These are phyloP conservation scores for Heliopora coerulea DNA, from an alignment of 92 coral and sea anemone species.

Conservation along the genomic window DNA sequence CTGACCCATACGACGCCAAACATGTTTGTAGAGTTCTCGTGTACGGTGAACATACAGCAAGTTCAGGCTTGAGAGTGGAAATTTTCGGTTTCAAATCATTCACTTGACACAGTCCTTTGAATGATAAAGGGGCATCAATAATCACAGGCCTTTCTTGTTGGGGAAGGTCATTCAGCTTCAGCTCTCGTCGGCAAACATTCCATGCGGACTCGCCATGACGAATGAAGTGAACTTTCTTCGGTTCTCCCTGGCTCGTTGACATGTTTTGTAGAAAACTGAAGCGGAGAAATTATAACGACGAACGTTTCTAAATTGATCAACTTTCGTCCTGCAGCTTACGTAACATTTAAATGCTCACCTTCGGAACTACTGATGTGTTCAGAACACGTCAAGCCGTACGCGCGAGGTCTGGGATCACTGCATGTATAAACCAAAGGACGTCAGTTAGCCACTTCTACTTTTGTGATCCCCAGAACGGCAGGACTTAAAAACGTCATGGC, in stretches of 20 bases:
- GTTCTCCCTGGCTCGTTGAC: constrained; percentile 11
- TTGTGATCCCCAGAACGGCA: constrained; percentile 39
- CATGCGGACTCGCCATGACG: constrained; percentile 60
- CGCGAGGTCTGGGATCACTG: too few species aligned
- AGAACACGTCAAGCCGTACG: too few species aligned
- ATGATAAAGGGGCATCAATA: constrained; percentile 54
- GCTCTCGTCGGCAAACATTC: constrained; percentile 48
- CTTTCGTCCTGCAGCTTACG: too few species aligned
- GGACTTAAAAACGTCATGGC: neutral
- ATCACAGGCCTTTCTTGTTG: constrained; percentile 43
- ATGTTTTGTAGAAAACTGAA: neutral
- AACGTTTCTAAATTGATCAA: too few species aligned
- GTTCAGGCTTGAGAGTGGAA: constrained; percentile 36
- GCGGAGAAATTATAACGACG: neutral
- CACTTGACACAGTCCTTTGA: constrained; percentile 51
- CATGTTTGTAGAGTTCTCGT: constrained; percentile 54
- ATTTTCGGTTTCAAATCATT: constrained; percentile 31
- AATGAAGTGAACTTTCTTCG: constrained; percentile 50
- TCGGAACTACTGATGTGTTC: too few species aligned
- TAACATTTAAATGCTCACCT: too few species aligned
- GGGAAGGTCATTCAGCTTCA: constrained; percentile 14
- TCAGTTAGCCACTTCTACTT: neutral
- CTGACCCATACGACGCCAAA: constrained; percentile 43
- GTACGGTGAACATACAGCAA: constrained; percentile 43
- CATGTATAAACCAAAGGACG: constrained; percentile 36